A percentile compares a stretch with the other conserved stretches of the same genome.
Conservation (phyloP, 2,888 invertebrate genomes). For the Philopedon plagiatum region DNA sequence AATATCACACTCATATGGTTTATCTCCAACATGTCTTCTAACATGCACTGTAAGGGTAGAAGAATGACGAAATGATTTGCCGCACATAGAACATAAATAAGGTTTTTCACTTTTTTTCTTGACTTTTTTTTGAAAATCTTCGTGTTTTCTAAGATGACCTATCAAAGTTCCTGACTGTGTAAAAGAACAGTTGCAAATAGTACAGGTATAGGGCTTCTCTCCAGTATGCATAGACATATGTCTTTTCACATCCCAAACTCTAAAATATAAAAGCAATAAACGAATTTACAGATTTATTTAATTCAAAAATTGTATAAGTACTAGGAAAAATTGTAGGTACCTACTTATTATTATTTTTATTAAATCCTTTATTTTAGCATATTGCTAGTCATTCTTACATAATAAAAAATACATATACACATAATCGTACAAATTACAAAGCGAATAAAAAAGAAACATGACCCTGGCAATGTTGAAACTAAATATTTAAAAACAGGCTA, state of each 20-base stretch:
- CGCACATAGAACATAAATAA: constrained; percentile 61
- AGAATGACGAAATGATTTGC: constrained; percentile 61
- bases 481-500: too few relatives aligned
- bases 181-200: constrained; percentile 56
- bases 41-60: constrained; percentile 60
- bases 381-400: too few relatives aligned
- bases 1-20: constrained; percentile 58
- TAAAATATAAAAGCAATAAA: constrained; percentile 46
- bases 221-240: constrained; percentile 61
- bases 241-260: constrained; percentile 59
- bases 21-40: constrained; percentile 59
- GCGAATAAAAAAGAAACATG: too few relatives aligned
- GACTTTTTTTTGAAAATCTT: constrained; percentile 46
- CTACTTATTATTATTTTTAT: too few relatives aligned
- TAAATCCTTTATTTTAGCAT: too few relatives aligned
- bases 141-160: constrained; percentile 55
- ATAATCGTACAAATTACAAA: too few relatives aligned
- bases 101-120: constrained; percentile 48
- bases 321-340: not conserved
- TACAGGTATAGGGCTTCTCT: constrained; percentile 57
- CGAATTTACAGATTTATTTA: not conserved
- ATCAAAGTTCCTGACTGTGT: constrained; percentile 59
- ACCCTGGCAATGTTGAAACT: too few relatives aligned
- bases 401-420: too few relatives aligned
- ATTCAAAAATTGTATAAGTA: not conserved